A percentile compares a stretch with the other conserved stretches of the same genome.
Conservation (phyloP, 2,113 vertebrate genomes). For the Bostrychus sinensis region DNA sequence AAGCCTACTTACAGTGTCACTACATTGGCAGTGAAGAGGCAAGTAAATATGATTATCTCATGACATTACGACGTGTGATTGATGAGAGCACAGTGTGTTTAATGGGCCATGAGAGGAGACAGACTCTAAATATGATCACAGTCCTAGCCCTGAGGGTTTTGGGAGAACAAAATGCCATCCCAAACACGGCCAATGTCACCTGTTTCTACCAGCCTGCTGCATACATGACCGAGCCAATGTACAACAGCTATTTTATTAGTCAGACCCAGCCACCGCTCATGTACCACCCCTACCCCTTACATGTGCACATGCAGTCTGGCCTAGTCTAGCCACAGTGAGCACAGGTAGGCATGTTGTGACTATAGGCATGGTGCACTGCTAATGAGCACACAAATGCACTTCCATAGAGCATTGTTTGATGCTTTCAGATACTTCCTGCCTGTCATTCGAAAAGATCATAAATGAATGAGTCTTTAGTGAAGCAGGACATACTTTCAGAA, state of each 20-base stretch:
- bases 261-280: conserved; percentile 82
- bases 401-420: conserved; percentile 51
- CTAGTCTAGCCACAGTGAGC: conserved; percentile 78
- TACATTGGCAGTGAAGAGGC: conserved; percentile 90
- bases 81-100: conserved; percentile 94
- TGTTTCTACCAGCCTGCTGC: conserved; percentile 96
- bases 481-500: conserved; percentile 36
- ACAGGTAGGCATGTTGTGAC: conserved; percentile 44
- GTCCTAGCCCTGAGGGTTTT: conserved; percentile 91
- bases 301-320: conserved; percentile 84
- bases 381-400: conserved; percentile 49
- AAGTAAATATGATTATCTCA: conserved; percentile 94
- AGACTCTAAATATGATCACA: conserved; percentile 96
- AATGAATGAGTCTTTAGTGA: conserved; percentile 30
- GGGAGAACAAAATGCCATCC: conserved; percentile 93
- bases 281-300: conserved; percentile 85
- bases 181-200: conserved; percentile 88
- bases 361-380: conserved; percentile 59
- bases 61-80: conserved; percentile 90
- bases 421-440: conserved; percentile 63
- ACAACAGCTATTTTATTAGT: conserved; percentile 87
- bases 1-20: conserved; percentile 92
- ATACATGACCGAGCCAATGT: conserved; percentile 86
- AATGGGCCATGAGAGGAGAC: conserved; percentile 90
- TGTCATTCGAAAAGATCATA: conserved; percentile 34